Base-by-base conservation (phyloP, 2,113 vertebrate genomes). In the Pterocles orientalis region DNA sequence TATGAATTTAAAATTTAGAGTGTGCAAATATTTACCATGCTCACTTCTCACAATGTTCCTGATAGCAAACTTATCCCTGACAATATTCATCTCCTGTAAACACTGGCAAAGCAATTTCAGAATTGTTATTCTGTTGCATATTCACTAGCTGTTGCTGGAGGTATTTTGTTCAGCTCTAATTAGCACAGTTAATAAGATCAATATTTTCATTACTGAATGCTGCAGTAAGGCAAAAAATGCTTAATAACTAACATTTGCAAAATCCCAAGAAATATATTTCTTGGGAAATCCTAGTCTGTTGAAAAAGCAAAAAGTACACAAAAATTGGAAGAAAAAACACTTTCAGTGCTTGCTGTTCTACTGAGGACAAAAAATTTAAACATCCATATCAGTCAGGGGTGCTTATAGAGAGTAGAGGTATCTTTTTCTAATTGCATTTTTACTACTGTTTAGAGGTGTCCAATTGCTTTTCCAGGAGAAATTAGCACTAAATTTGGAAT, bases 81-180 rank as follows among this genome's bases (percentile, higher is more conserved):
- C 72, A 92, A 53, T 54, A 94, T 82, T 93, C 36, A 92, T 90
- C 73, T 81, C 69, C 48, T 86, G 76, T 75, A 94, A 93, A 93
- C 80, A 96, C 65, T 57, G 43, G 72, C 48, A 92, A 92, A 95
- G 83, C 72, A 91, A 92, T 88, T 93, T 94, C 57, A 89, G 54
- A 92, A 92, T 68, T 94, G 61, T 94, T 93, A 92, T 95, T 88
- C 73, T 36, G 19, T 45, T 96, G 80, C 80, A 94, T 93, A 96
- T 94, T 94, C 82, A 90, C 82, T 91, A 92, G 88, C 88, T 90
- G 57, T 91, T 95, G 94, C 92, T 96, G 73, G 88, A 95, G 92
- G 88, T 93, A 94, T 90, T 97, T 94, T 91, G 92, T 94, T 97
- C 95, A 92, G 94, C 93, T 96, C 88, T 96, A 94, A 95, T 96